Evolutionary conservation across 2,797 vertebrate genomes (phyloP).

Genomic region (Notolabrus celidotus): DNA sequence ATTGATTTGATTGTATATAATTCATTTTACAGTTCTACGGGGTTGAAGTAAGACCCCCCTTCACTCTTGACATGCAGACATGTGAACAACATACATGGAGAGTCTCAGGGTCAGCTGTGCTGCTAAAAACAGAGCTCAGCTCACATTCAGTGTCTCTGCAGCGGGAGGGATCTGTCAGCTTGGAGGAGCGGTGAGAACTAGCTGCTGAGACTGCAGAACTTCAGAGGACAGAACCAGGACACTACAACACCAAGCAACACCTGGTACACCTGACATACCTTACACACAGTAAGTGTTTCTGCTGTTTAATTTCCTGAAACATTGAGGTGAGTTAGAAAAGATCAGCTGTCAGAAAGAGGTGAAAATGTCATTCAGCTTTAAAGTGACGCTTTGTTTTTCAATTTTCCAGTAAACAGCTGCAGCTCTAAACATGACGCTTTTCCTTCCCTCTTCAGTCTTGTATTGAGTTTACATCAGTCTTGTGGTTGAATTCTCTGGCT

Average conservation of each 20-base stretch:
- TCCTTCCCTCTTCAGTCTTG: neutral
- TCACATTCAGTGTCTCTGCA: slow-evolving; percentile 56
- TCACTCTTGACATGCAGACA: slow-evolving; percentile 14
- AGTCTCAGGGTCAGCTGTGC: slow-evolving; percentile 80
- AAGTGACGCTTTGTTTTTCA: neutral
- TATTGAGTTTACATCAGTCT: slow-evolving; percentile 7
- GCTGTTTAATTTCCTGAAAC: slow-evolving; percentile 3
- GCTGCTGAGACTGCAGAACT: slow-evolving; percentile 52
- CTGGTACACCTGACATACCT: neutral
- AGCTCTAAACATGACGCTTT: neutral
- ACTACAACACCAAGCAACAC: slow-evolving; percentile 32
- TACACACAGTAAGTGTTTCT: slow-evolving; percentile 46
- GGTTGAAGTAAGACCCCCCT: too few species aligned
- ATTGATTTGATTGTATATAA: too few species aligned
- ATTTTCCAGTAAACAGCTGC: neutral
- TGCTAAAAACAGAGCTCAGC: slow-evolving; percentile 84
- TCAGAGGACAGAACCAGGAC: slow-evolving; percentile 32
- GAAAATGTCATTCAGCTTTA: neutral
- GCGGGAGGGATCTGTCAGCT: slow-evolving; percentile 42
- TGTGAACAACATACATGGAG: slow-evolving; percentile 64
- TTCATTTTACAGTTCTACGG: too few species aligned
- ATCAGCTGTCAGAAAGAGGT: neutral
- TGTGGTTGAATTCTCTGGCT: slow-evolving; percentile 13
- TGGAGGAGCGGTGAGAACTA: slow-evolving; percentile 42
- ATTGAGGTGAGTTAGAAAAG: neutral